Conservation (phyloP, 1,140 invertebrate genomes). For the Drosophila fuyamai region DNA sequence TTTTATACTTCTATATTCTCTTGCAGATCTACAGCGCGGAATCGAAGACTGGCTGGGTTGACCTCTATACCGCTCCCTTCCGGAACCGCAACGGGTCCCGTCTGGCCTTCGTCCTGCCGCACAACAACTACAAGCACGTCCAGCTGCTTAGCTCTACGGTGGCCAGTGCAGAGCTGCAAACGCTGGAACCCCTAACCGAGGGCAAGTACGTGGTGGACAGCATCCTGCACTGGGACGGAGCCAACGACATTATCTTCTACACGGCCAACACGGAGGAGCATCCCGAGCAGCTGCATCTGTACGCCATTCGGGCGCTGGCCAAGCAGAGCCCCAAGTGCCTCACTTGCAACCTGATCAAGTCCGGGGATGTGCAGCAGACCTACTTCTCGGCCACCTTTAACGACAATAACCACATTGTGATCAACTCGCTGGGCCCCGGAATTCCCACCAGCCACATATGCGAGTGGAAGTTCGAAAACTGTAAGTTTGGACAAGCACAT, state of each 20-base stretch:
- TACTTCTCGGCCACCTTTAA: conserved; percentile 79
- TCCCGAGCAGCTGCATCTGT: conserved; percentile 87
- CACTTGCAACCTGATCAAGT: conserved; percentile 85
- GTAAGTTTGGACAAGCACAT: conserved; percentile 36
- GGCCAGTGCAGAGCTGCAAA: conserved; percentile 48
- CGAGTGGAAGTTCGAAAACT: conserved; percentile 59
- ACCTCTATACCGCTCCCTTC: conserved; percentile 87
- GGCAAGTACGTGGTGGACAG: conserved; percentile 91
- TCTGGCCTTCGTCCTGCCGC: conserved; percentile 88
- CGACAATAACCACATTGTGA: conserved; percentile 69
- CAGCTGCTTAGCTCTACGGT: conserved; percentile 85
- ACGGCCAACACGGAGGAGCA: conserved; percentile 87
- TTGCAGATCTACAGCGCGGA: conserved; percentile 62
- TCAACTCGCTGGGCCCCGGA: conserved; percentile 74
- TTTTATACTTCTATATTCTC: neutral
- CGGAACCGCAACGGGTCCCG: conserved; percentile 87
- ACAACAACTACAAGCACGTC: conserved; percentile 89
- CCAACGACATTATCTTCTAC: conserved; percentile 89
- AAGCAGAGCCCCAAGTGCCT: conserved; percentile 85
- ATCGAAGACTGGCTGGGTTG: conserved; percentile 89
- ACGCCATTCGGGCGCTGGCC: conserved; percentile 84
- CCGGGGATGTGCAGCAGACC: conserved; percentile 72
- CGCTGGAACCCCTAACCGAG: conserved; percentile 85
- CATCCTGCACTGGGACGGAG: conserved; percentile 91
- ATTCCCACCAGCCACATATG: conserved; percentile 70